These are phyloP conservation scores for Geodia barretti DNA, from an alignment of 37 sponge, comb jelly and placozoan genomes.

Conservation along the genomic window DNA sequence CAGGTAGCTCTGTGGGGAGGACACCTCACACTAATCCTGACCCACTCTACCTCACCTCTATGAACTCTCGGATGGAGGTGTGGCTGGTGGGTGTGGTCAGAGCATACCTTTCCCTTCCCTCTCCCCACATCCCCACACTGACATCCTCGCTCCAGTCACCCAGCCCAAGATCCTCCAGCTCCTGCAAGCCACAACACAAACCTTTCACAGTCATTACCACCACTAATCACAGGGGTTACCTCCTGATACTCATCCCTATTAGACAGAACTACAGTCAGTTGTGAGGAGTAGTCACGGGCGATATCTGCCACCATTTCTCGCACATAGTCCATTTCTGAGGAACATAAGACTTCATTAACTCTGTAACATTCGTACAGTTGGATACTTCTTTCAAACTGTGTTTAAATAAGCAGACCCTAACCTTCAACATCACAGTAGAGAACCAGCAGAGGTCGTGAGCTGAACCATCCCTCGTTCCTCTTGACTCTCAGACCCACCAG, in stretches of 20 bases:
- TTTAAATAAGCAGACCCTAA: too few relatives aligned
- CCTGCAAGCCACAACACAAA: too few relatives aligned
- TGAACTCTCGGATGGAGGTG: background rate
- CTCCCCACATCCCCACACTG: slow-evolving; percentile 38
- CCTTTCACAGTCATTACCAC: too few relatives aligned
- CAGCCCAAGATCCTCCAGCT: slow-evolving; percentile 37
- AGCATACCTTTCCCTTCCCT: slow-evolving; percentile 18
- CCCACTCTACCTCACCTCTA: slow-evolving; percentile 10
- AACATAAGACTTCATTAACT: too few relatives aligned
- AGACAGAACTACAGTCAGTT: slow-evolving; percentile 16
- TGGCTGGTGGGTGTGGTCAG: slow-evolving; percentile 39
- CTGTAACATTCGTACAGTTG: too few relatives aligned
- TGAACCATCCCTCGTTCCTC: slow-evolving; percentile 13
- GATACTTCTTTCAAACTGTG: too few relatives aligned
- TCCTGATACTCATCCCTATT: slow-evolving; percentile 33
- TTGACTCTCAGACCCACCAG: slow-evolving; percentile 53
- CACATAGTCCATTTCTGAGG: slow-evolving; percentile 50
- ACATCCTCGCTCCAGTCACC: slow-evolving; percentile 61
- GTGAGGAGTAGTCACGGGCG: slow-evolving; percentile 26
- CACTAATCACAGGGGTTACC: too few relatives aligned
- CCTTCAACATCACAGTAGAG: slow-evolving; percentile 56
- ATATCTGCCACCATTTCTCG: slow-evolving; percentile 27
- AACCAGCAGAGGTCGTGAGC: slow-evolving; percentile 44
- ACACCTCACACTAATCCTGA: slow-evolving; percentile 53
- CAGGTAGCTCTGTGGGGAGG: slow-evolving; percentile 54